Evolutionary conservation across 2,113 vertebrate species (phyloP), one percentile per base, ranked within the genome.

Genomic region (Isurus oxyrinchus): DNA sequence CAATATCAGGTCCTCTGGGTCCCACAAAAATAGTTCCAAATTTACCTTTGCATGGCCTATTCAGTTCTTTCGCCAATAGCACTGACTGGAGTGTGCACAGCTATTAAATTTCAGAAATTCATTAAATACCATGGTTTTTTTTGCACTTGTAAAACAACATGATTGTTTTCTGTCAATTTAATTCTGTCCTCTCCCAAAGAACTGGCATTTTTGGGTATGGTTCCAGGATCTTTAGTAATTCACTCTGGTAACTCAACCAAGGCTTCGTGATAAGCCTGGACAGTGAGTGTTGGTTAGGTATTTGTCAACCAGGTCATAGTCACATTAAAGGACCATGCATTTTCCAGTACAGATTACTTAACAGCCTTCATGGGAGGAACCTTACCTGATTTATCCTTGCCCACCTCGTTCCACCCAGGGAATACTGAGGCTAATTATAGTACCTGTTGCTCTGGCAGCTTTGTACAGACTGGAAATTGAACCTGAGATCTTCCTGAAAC

Each of bases 281-380:
- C 35, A 40, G 59, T 59, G 88, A 91, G 8, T 61, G 27, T 31
- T 61, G 55, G 13, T 63, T 23, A 63, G 59, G n/a, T 63, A 16
- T 40, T 94, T 94, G 90, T n/a, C 57, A 66, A 63, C 90, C 59
- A 66, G 57, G 44, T 94, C 61, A 23, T 66, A 19, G 90, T 94
- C 35, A 63, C n/a, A 63, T 66, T 66, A 40, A 63, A 94, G 59
- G 0, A 61, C n/a, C 59, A 25, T 66, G 90, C 59, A 66, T 63
- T 94, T 94, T 63, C 90, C 19, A 94, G 90, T 25, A 66, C n/a
- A 59, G 90, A 94, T 94, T 23, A 94, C 59, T 63, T 16, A 63
- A 40, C 40, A 35, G n/a, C 59, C n/a, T 23, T 63, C 19, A 40
- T n/a, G n/a, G 59, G 90, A 63, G n/a, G 90, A 94, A 94, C 57